A percentile compares a stretch with the other conserved stretches of the same genome.
Evolutionary conservation across 2,113 vertebrate genomes (phyloP).

Genomic region (Paramormyrops kingsleyae): DNA sequence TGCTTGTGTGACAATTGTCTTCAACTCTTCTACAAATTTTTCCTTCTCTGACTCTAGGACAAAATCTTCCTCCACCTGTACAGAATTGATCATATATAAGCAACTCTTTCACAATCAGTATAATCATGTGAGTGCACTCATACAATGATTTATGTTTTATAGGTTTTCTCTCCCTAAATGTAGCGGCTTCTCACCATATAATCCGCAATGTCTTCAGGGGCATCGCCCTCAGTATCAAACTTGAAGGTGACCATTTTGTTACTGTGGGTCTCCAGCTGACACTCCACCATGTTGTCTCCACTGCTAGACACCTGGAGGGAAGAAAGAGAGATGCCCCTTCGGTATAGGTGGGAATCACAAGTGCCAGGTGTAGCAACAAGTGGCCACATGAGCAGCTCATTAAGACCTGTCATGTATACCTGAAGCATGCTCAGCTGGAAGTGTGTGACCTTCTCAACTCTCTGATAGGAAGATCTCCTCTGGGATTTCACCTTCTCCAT

Average conservation of each 20-base stretch:
- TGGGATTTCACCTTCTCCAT: constrained; percentile 69
- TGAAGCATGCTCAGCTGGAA: constrained; percentile 82
- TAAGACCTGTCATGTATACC: constrained; percentile 47
- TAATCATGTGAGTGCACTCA: not conserved
- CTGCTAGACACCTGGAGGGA: constrained; percentile 67
- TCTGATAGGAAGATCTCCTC: constrained; percentile 69
- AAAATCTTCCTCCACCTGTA: constrained; percentile 83
- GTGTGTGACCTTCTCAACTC: constrained; percentile 69
- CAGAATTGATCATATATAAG: not conserved
- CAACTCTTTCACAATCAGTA: not conserved
- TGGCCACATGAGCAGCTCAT: not conserved
- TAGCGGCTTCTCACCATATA: constrained; percentile 68
- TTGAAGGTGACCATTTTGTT: constrained; percentile 95
- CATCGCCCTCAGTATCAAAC: constrained; percentile 85
- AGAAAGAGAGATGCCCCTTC: not conserved
- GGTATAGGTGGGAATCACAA: not conserved
- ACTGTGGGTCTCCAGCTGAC: constrained; percentile 86
- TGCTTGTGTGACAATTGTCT: constrained; percentile 68
- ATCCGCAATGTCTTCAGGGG: constrained; percentile 82
- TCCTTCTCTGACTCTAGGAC: constrained; percentile 78
- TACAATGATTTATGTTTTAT: not conserved
- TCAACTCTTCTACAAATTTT: constrained; percentile 79
- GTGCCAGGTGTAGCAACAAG: not conserved
- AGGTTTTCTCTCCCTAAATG: not conserved
- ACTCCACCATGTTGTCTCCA: constrained; percentile 89